Base-by-base conservation (phyloP, 2,113 vertebrate genomes). In the Alouatta palliata region DNA sequence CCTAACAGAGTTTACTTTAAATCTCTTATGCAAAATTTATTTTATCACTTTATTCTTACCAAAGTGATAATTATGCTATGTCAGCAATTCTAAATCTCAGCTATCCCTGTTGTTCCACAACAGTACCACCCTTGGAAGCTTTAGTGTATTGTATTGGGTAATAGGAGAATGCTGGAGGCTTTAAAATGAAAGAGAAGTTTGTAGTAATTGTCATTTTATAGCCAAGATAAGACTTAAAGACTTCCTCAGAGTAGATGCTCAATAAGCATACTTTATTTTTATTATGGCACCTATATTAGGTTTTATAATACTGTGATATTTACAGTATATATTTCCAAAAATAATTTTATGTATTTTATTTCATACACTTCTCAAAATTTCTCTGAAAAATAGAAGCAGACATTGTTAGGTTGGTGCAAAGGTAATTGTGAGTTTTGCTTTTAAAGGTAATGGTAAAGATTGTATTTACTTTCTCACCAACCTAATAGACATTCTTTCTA, bases 11-110 rank as follows among this genome's bases (percentile, higher is more conserved):
- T 80, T 95, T 75, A 76, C 27, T 90, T 96, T 73, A 89, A 82
- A 85, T 73, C 40, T 88, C 27, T 84, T 77, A n/a, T 58, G 45
- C 19, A 86, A 97, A 90, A 71, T 83, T 21, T 49, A 61, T 73
- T 70, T 87, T 92, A 35, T 82, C 52, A 91, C 6, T 85, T 87
- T 84, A 35, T 77, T 88, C 3, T 85, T 11, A 77, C 76, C 52
- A 77, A 73, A 95, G 11, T 64, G 83, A 61, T 1, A 9, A 91
- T 95, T 83, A 68, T 52, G 40, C 13, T 58, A n/a, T 84, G 4
- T 92, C 82, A 84, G 32, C 68, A 71, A 89, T 66, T 77, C 76
- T 86, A 91, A 84, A 92, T 40, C 43, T 20, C 13, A 68, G 13
- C 6, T 47, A 45, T 30, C 35, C 1, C 17, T 71, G 17, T 27